These are phyloP conservation scores for Odontomyia ornata DNA, from an alignment of 2,888 invertebrate genomes.

Conservation along the genomic window DNA sequence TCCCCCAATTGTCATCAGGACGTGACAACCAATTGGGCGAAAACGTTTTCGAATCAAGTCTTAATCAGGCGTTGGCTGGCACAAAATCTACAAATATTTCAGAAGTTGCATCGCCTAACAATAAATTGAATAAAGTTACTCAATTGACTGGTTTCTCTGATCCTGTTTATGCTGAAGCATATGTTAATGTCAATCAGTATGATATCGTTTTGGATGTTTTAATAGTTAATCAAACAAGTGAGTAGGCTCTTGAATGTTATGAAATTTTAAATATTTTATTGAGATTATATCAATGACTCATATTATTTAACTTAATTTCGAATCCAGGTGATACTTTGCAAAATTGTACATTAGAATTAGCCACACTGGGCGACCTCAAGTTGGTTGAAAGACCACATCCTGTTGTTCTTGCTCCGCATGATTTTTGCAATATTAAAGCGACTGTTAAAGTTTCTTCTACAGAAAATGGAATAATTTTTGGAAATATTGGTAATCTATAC, in stretches of 20 bases:
- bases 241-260: constrained; percentile 53
- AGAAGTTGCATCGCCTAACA: constrained; percentile 68
- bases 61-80: constrained; percentile 88
- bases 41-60: constrained; percentile 92
- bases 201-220: constrained; percentile 98
- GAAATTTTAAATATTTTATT: constrained; percentile 32
- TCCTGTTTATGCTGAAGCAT: constrained; percentile 99
- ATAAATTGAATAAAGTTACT: constrained; percentile 80
- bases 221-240: constrained; percentile 96
- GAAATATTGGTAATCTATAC: constrained; percentile 83
- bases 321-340: constrained; percentile 87
- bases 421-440: constrained; percentile 98
- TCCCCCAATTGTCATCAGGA: constrained; percentile 77
- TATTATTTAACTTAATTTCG: background rate
- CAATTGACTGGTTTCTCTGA: constrained; percentile 99
- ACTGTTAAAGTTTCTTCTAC: constrained; percentile 99
- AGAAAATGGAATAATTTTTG: constrained; percentile 99
- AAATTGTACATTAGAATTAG: constrained; percentile 96
- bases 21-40: constrained; percentile 69
- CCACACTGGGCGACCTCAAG: constrained; percentile 96
- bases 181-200: constrained; percentile 98
- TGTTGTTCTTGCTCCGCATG: constrained; percentile 94
- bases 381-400: constrained; percentile 97
- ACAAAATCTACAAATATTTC: constrained; percentile 62
- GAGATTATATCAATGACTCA: background rate